Conservation (phyloP, 2,797 vertebrate genomes). For the Melanotaenia trifasciata region DNA sequence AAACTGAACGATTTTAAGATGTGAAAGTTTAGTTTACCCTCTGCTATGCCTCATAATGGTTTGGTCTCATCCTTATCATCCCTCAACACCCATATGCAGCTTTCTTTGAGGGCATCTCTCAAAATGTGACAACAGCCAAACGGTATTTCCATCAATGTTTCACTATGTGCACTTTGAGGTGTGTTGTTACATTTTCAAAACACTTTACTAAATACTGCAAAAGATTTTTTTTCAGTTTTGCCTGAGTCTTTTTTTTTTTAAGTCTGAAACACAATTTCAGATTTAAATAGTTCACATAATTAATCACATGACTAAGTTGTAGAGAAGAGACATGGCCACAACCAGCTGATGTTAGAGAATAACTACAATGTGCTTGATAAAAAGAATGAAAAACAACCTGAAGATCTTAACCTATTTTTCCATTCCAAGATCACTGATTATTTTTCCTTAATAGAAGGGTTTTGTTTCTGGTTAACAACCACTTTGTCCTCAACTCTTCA, state of each 20-base stretch:
- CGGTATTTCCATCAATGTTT: not conserved
- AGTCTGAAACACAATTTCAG: not conserved
- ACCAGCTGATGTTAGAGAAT: not conserved
- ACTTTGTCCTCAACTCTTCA: not conserved
- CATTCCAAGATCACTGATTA: not conserved
- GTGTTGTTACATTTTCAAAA: not conserved
- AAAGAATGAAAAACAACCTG: not conserved
- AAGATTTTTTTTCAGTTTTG: not conserved
- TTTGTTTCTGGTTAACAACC: not conserved
- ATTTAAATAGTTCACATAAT: not conserved
- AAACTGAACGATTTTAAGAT: not conserved
- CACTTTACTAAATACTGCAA: not conserved
- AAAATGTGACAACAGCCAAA: not conserved
- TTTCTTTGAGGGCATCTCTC: not conserved
- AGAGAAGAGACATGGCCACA: not conserved
- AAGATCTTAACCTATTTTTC: not conserved
- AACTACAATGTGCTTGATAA: not conserved
- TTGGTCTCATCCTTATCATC: constrained; percentile 1
- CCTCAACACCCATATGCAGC: not conserved
- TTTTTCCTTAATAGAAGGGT: not conserved
- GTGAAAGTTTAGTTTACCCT: not conserved
- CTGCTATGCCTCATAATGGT: not conserved
- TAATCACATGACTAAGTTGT: not conserved
- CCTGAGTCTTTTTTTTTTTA: not conserved
- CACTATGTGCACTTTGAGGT: not conserved